Base-by-base conservation (phyloP, 2,113 vertebrate species). In the Labrus mixtus region DNA sequence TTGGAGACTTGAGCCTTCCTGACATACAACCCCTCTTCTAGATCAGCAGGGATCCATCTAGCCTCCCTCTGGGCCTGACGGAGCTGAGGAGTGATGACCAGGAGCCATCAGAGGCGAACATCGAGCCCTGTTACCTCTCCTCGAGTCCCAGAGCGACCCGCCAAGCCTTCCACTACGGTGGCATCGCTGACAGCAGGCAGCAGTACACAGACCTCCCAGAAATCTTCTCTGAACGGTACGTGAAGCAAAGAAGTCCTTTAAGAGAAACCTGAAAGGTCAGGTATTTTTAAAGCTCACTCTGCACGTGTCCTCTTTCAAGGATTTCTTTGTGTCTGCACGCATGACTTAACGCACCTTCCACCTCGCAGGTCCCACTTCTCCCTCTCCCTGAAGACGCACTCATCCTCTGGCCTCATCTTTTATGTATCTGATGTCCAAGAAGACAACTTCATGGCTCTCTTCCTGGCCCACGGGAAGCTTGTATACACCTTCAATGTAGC, bases 331-430 rank as follows among this genome's bases (percentile, higher is more conserved):
- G 25, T 68, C 43, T 75, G 12, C 58, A 59, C 3, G 11, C 15
- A 56, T 55, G 22, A 78, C 20, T 62, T 16, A 66, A 69, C 63
- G 29, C n/a, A 13, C 50, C 48, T n/a, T 25, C 10, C 46, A 15
- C 23, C 67, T 56, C 43, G 60, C 89, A 99, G 98, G 92, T 95
- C 95, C 85, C 95, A 96, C 76, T 95, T 99, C 86, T 97, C 96
- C 45, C 90, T 99, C 86, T 96, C 94, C 64, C 82, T 99, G 85
- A 98, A 95, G 94, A 98, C 97, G n/a, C 92, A 94, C 2, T 96
- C 96, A 17, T 94, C 95, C 56, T 95, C 94, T 29, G 97, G 97
- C 80, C 95, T 97, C 90, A 95, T 99, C 83, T 96, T 97, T 86
- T 98, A 98, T 46, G 12, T 96, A 67, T 96, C 96, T 2, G 96